These are phyloP conservation scores for Pristionchus maxplancki DNA, from an alignment of 2,888 invertebrate genomes.

Conservation along the genomic window DNA sequence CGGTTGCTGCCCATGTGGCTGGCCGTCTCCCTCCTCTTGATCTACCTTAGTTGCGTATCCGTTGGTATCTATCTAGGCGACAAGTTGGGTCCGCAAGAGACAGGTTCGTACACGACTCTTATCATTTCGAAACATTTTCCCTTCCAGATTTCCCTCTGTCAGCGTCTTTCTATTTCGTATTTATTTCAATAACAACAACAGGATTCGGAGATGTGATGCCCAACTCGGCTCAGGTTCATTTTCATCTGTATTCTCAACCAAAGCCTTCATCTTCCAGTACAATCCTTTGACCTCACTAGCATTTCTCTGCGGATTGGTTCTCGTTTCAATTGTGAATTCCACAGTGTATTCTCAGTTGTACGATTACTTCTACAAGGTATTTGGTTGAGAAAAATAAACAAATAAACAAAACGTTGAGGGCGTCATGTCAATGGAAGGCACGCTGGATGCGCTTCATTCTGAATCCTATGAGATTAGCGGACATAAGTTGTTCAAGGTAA, in stretches of 20 bases:
- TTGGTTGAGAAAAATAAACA: not conserved
- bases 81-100: constrained; percentile 1
- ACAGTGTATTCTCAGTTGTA: constrained; percentile 66
- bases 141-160: constrained; percentile 49
- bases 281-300: constrained; percentile 64
- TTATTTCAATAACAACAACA: constrained; percentile 68
- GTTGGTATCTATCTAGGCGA: not conserved
- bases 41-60: constrained; percentile 31
- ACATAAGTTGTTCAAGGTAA: constrained; percentile 20
- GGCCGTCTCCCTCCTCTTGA: not conserved
- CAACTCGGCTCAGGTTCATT: not conserved
- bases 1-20: constrained; percentile 29
- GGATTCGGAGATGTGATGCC: constrained; percentile 72
- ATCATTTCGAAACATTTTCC: not conserved
- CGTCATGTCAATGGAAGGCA: not conserved
- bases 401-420: not conserved
- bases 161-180: constrained; percentile 67
- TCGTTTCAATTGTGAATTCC: constrained; percentile 68
- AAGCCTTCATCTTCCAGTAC: constrained; percentile 60
- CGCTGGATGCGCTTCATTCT: constrained; percentile 3
- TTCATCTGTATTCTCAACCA: not conserved
- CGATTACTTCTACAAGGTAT: constrained; percentile 58
- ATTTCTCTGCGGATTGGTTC: constrained; percentile 66
- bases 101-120: not conserved
- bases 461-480: not conserved